Evolutionary conservation across 2,888 invertebrate genomes (phyloP).

Genomic region (Papilio elwesi): DNA sequence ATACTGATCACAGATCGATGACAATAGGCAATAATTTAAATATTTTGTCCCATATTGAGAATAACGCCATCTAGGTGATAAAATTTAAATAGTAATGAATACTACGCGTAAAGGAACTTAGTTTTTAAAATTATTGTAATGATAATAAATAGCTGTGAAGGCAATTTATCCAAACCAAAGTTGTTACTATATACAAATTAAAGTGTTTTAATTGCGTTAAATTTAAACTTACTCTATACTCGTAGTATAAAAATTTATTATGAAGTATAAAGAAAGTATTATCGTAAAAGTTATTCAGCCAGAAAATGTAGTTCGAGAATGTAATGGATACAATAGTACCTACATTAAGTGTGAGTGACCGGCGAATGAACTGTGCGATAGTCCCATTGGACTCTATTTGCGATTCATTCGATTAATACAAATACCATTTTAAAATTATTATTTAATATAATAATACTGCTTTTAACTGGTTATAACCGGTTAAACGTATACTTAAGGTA

Average conservation of each 20-base stretch:
- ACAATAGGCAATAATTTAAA: too few relatives aligned
- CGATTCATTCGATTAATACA: constrained; percentile 1
- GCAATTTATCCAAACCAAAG: too few relatives aligned
- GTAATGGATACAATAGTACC: background rate
- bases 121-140: too few relatives aligned
- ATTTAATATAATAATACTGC: background rate
- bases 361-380: background rate
- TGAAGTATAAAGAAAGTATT: background rate
- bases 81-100: too few relatives aligned
- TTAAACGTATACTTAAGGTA: too few relatives aligned
- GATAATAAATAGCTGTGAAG: too few relatives aligned
- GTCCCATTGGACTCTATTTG: background rate
- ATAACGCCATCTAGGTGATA: too few relatives aligned
- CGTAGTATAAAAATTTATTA: background rate
- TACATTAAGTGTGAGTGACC: background rate
- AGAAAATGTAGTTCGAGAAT: constrained; percentile 6
- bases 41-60: too few relatives aligned
- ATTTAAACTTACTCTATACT: background rate
- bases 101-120: too few relatives aligned
- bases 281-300: constrained; percentile 27
- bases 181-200: background rate
- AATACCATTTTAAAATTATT: background rate
- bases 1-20: too few relatives aligned
- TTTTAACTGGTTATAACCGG: background rate
- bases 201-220: background rate